A percentile compares a stretch with the other conserved stretches of the same genome.
These are phyloP conservation scores for Otis tarda DNA, from an alignment of 2,113 vertebrate genomes.

Conservation along the genomic window DNA sequence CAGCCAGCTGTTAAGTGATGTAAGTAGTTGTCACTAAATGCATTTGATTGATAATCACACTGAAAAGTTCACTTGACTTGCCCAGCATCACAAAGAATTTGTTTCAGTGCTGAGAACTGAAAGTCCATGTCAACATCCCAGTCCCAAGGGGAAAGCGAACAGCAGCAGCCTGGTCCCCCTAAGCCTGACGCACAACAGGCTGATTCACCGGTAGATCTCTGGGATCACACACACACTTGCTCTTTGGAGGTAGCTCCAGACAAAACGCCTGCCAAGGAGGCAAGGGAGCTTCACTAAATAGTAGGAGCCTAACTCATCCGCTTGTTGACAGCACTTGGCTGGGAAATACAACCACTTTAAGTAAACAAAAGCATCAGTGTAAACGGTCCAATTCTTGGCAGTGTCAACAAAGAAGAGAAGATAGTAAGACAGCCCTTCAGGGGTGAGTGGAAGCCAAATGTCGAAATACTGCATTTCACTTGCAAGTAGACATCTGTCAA, in stretches of 20 bases:
- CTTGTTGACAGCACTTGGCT: neutral
- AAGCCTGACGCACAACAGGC: neutral
- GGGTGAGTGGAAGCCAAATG: neutral
- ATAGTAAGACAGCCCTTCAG: neutral
- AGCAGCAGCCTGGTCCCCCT: fast-evolving
- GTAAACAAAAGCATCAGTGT: neutral
- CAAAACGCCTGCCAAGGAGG: neutral
- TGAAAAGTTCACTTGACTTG: neutral
- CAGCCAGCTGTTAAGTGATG: no score
- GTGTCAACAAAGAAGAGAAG: neutral
- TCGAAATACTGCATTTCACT: neutral
- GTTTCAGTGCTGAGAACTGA: neutral
- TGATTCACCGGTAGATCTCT: neutral
- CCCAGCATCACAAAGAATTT: neutral
- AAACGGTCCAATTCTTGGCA: neutral
- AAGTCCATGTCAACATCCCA: neutral
- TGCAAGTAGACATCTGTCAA: neutral
- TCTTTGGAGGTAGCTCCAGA: neutral
- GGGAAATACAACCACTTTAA: neutral
- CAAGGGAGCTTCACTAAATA: neutral
- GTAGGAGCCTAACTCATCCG: neutral
- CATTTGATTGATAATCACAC: neutral
- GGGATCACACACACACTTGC: neutral
- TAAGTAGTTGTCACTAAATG: neutral
- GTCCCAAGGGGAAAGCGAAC: neutral